These are phyloP conservation scores for Phortica variegata DNA, from an alignment of 1,140 invertebrate genomes.

Conservation along the genomic window DNA sequence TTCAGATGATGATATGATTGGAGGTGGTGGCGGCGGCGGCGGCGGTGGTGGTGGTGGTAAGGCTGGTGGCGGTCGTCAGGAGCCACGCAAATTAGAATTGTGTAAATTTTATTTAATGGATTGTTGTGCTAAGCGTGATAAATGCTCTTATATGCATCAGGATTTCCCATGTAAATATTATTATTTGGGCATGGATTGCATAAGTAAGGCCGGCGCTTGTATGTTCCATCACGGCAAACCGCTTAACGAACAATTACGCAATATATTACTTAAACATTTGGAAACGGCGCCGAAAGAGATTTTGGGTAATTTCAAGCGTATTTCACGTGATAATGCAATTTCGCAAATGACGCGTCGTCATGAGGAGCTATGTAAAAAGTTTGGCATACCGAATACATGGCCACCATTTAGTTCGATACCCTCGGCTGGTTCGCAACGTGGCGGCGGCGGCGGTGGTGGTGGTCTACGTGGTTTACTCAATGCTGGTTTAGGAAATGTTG, in stretches of 20 bases:
- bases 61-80: slow-evolving; percentile 84
- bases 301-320: slow-evolving; percentile 79
- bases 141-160: slow-evolving; percentile 95
- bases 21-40: slow-evolving; percentile 21
- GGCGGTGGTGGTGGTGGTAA: slow-evolving; percentile 42
- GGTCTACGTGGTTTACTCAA: slow-evolving; percentile 14
- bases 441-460: slow-evolving; percentile 19
- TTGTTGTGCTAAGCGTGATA: slow-evolving; percentile 91
- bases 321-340: slow-evolving; percentile 73
- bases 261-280: slow-evolving; percentile 77
- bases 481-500: no score
- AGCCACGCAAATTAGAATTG: slow-evolving; percentile 86
- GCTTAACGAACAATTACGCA: slow-evolving; percentile 71
- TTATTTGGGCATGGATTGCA: slow-evolving; percentile 86
- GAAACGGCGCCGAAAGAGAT: slow-evolving; percentile 89
- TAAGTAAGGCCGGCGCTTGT: slow-evolving; percentile 74
- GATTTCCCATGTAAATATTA: slow-evolving; percentile 98
- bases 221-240: slow-evolving; percentile 90
- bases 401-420: slow-evolving; percentile 15
- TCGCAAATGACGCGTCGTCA: slow-evolving; percentile 72
- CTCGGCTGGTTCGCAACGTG: no score
- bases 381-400: slow-evolving; percentile 34
- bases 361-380: slow-evolving; percentile 65
- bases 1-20: slow-evolving; percentile 1
- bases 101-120: slow-evolving; percentile 97